Evolutionary conservation across 2,113 vertebrate genomes (phyloP).

Genomic region (Eulemur rufifrons): DNA sequence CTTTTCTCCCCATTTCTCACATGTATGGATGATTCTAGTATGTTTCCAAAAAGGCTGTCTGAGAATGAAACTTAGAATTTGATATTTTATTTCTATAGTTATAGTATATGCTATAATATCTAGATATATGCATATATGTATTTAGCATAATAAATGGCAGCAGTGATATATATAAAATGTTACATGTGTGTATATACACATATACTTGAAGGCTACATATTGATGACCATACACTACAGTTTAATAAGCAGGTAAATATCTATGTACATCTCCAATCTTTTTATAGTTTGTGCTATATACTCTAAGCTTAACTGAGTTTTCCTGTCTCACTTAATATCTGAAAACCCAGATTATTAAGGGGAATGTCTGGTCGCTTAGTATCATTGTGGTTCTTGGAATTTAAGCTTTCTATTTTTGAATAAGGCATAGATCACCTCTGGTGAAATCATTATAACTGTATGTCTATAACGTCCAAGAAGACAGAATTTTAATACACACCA

Average conservation of each 20-base stretch:
- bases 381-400: constrained; percentile 62
- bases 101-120: background rate
- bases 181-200: fast-evolving
- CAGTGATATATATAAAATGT: background rate
- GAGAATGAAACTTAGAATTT: constrained; percentile 35
- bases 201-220: background rate
- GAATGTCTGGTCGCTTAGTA: constrained; percentile 45
- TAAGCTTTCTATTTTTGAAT: constrained; percentile 76
- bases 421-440: constrained; percentile 69
- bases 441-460: constrained; percentile 77
- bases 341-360: constrained; percentile 6
- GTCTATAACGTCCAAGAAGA: constrained; percentile 67
- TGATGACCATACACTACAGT: background rate
- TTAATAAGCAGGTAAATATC: background rate
- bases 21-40: constrained; percentile 43
- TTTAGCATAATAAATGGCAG: background rate
- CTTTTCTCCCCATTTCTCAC: constrained; percentile 63
- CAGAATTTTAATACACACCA: constrained; percentile 72
- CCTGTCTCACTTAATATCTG: constrained; percentile 33
- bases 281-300: constrained; percentile 44
- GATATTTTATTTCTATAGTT: background rate
- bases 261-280: constrained; percentile 19
- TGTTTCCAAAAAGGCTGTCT: constrained; percentile 36
- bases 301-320: constrained; percentile 69
- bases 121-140: background rate